Evolutionary conservation across 2,113 vertebrate species (phyloP).

Genomic region (Trinectes maculatus): DNA sequence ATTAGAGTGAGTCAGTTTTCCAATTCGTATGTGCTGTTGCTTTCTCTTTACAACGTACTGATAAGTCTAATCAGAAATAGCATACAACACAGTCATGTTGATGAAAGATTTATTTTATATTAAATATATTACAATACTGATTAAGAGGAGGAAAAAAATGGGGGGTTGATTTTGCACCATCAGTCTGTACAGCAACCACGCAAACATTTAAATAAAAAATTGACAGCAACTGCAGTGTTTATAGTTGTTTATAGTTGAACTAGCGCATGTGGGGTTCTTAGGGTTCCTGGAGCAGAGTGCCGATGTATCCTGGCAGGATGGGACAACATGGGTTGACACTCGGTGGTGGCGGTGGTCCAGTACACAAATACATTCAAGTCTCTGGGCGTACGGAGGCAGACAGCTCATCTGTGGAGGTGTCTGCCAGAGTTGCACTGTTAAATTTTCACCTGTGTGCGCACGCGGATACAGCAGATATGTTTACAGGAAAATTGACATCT

Average conservation of each 20-base stretch:
- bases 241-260: slow-evolving; percentile 30
- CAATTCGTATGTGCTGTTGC: background rate
- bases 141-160: slow-evolving; percentile 77
- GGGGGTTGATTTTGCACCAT: slow-evolving; percentile 78
- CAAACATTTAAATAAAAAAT: slow-evolving; percentile 54
- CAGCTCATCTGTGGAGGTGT: slow-evolving; percentile 14
- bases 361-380: slow-evolving; percentile 72
- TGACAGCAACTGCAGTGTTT: slow-evolving; percentile 59
- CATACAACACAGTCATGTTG: slow-evolving; percentile 56
- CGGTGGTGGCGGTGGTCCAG: slow-evolving; percentile 33
- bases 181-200: slow-evolving; percentile 79
- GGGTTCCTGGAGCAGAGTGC: slow-evolving; percentile 50
- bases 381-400: slow-evolving; percentile 34
- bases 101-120: slow-evolving; percentile 87
- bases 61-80: slow-evolving; percentile 24
- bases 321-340: slow-evolving; percentile 37
- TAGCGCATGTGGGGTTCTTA: slow-evolving; percentile 32
- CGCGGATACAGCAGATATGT: slow-evolving; percentile 38
- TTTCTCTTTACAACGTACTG: background rate
- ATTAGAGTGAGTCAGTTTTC: background rate
- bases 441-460: background rate
- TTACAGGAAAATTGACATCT: slow-evolving; percentile 21
- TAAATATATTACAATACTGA: slow-evolving; percentile 89
- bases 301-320: slow-evolving; percentile 33
- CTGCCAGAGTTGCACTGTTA: no score